Evolutionary conservation across 2,888 invertebrate species (phyloP).

Genomic region (Macrosoma leucophasiata): DNA sequence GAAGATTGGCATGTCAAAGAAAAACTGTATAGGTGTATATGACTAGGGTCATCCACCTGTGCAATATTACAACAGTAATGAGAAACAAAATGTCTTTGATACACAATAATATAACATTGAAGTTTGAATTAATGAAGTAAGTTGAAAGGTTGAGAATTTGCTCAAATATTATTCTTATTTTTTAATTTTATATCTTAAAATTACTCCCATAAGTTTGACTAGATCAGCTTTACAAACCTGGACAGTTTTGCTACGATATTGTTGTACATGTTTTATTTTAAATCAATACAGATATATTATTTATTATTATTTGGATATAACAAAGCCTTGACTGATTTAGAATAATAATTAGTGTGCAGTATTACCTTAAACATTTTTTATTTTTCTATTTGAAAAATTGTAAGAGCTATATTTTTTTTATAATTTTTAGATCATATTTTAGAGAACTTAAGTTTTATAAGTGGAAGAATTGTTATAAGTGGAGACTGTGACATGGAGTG

Average conservation of each 20-base stretch:
- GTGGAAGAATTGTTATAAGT: too few relatives aligned
- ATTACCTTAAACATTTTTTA: slow-evolving; percentile 65
- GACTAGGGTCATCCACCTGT: too few relatives aligned
- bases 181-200: slow-evolving; percentile 39
- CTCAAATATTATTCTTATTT: slow-evolving; percentile 46
- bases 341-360: slow-evolving; percentile 65
- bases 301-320: slow-evolving; percentile 50
- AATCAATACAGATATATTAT: slow-evolving; percentile 37
- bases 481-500: slow-evolving; percentile 40
- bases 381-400: slow-evolving; percentile 61
- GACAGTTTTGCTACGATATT: slow-evolving; percentile 38
- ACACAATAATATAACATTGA: background rate
- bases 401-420: slow-evolving; percentile 66
- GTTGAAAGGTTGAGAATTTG: too few relatives aligned
- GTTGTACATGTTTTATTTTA: slow-evolving; percentile 36
- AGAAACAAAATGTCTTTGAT: too few relatives aligned
- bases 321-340: slow-evolving; percentile 70
- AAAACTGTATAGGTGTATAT: too few relatives aligned
- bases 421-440: slow-evolving; percentile 46
- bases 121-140: slow-evolving; percentile 21
- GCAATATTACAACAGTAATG: too few relatives aligned
- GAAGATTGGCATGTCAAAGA: too few relatives aligned
- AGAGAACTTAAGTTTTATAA: slow-evolving; percentile 39
- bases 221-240: slow-evolving; percentile 38
- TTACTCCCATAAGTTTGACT: slow-evolving; percentile 35